Conservation (phyloP, 2,797 vertebrate genomes). For the Holocentrus rufus region DNA sequence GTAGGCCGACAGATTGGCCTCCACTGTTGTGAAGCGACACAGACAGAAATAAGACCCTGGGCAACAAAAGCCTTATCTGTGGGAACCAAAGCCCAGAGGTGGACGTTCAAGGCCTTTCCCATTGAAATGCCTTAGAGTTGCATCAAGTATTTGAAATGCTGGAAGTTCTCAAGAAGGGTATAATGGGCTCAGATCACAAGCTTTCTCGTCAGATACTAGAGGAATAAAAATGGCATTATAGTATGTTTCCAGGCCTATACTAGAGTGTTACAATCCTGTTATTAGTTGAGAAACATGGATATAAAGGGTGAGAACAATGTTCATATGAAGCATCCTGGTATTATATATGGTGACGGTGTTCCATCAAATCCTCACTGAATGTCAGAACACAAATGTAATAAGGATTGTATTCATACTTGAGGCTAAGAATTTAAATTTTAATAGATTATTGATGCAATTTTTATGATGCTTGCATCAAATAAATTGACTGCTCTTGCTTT, state of each 20-base stretch:
- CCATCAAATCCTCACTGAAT: conserved; percentile 4
- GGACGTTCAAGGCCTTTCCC: neutral
- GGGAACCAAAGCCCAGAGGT: neutral
- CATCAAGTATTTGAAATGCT: no score
- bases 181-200: no score
- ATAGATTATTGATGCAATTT: conserved; percentile 24
- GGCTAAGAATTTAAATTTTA: conserved; percentile 34
- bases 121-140: neutral
- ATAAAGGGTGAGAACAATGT: neutral
- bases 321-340: neutral
- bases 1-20: neutral
- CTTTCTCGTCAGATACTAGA: neutral
- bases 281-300: neutral
- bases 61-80: neutral
- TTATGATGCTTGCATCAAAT: neutral
- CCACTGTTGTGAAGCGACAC: neutral
- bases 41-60: neutral
- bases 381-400: conserved; percentile 17
- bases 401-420: conserved; percentile 1
- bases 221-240: neutral
- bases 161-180: no score
- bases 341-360: neutral
- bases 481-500: neutral
- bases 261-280: neutral
- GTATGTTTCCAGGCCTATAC: neutral